phyloP scores from a whole-genome alignment of 2,797 vertebrate species.

The Mastacembelus armatus region DNA sequence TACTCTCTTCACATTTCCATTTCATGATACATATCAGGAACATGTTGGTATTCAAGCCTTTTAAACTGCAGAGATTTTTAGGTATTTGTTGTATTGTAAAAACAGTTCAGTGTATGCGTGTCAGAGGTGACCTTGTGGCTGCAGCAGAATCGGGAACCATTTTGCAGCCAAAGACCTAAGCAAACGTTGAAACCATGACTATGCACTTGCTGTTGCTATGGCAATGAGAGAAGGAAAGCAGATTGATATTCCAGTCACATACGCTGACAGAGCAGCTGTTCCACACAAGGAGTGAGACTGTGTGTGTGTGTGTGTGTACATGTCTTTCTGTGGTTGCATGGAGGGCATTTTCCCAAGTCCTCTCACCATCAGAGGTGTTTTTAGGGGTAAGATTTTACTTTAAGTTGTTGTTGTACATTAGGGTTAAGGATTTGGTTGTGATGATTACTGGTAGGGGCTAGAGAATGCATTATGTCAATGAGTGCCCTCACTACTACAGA shows the following conservation, averaged over 20 bases:
- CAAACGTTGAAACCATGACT: conserved; percentile 74
- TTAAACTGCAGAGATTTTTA: neutral
- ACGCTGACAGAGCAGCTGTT: conserved; percentile 73
- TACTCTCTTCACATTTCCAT: neutral
- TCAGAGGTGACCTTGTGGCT: conserved; percentile 52
- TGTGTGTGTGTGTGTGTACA: conserved; percentile 1
- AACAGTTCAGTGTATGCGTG: neutral
- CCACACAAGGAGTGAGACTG: conserved; percentile 5
- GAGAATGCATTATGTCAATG: no score
- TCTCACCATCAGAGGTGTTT: no score
- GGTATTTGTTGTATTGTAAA: neutral
- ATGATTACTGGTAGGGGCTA: no score
- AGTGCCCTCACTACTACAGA: neutral
- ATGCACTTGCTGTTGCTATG: conserved; percentile 78
- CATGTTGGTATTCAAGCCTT: no score
- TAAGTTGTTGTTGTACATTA: no score
- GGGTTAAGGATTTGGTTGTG: no score
- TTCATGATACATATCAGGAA: no score
- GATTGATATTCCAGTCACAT: conserved; percentile 75
- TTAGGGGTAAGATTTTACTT: no score
- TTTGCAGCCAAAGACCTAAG: conserved; percentile 60
- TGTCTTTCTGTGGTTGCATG: neutral
- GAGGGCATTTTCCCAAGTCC: no score
- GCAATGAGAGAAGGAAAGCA: conserved; percentile 64
- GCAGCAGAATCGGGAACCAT: conserved; percentile 54